phyloP scores from a whole-genome alignment of 2,797 vertebrate species.

The Danio jaintianensis region DNA sequence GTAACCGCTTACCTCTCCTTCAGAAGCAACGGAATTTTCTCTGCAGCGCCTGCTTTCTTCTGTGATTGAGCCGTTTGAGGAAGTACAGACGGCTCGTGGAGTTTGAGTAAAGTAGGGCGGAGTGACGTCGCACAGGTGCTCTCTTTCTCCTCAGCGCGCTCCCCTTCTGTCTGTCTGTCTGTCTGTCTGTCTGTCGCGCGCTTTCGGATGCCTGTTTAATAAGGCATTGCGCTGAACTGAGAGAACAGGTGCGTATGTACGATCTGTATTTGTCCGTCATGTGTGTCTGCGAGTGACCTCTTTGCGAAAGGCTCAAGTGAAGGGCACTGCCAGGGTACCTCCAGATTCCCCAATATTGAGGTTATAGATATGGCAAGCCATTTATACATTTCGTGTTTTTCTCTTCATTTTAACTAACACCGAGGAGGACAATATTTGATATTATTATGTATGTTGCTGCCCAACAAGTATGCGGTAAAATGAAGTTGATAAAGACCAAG shows the following conservation, averaged over 20 bases:
- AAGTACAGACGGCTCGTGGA: conserved; percentile 72
- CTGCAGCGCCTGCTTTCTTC: conserved; percentile 5
- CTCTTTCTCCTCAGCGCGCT: conserved; percentile 14
- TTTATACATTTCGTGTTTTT: conserved; percentile 3
- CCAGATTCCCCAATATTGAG: conserved; percentile 25
- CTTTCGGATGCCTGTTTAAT: conserved; percentile 1
- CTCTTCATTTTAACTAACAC: background rate
- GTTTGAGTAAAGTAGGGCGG: conserved; percentile 61
- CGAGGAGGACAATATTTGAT: background rate
- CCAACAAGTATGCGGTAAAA: too few species aligned
- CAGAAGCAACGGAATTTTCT: conserved; percentile 9
- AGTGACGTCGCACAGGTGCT: conserved; percentile 76
- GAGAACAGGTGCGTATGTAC: conserved; percentile 1
- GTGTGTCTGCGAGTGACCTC: conserved; percentile 18
- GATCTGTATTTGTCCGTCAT: background rate
- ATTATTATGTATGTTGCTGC: background rate
- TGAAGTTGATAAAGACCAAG: too few species aligned
- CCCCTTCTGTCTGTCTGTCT: conserved; percentile 3
- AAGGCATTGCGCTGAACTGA: background rate
- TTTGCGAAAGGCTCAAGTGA: background rate
- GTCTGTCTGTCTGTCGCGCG: conserved; percentile 8
- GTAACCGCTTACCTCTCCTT: conserved; percentile 44
- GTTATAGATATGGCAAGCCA: conserved; percentile 27
- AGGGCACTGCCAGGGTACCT: background rate
- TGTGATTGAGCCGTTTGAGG: conserved; percentile 75